Evolutionary conservation across 2,113 vertebrate genomes (phyloP).

Genomic region (Oreochromis spilurus): DNA sequence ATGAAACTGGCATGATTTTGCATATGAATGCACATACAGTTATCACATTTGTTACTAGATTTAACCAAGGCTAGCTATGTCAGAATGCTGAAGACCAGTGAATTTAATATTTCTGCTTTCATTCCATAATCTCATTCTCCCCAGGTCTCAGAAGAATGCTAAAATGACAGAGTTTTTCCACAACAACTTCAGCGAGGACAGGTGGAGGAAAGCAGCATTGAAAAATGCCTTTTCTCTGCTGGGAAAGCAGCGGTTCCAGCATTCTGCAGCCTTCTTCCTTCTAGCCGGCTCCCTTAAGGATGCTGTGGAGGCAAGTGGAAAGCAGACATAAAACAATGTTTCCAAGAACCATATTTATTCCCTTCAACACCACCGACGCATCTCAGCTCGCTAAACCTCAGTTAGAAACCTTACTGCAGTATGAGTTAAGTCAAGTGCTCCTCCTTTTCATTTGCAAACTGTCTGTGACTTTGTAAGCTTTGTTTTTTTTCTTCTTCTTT

Average conservation of each 20-base stretch:
- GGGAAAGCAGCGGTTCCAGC: slow-evolving; percentile 96
- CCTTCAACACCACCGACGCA: not conserved
- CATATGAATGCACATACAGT: not conserved
- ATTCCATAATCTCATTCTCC: not conserved
- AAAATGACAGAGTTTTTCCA: slow-evolving; percentile 98
- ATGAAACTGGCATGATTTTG: not conserved
- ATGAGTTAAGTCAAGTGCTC: not conserved
- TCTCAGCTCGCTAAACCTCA: not conserved
- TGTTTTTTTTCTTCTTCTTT: accelerated
- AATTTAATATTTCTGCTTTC: not conserved
- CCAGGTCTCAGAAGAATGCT: slow-evolving; percentile 85
- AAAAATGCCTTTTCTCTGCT: slow-evolving; percentile 97
- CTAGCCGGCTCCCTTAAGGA: slow-evolving; percentile 93
- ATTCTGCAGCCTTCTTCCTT: slow-evolving; percentile 95
- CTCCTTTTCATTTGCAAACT: not conserved
- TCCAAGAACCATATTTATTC: slow-evolving; percentile 15
- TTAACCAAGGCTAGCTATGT: not conserved
- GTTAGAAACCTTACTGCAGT: not conserved
- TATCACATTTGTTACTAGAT: not conserved
- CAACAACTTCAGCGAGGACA: slow-evolving; percentile 92
- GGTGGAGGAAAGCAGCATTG: slow-evolving; percentile 94
- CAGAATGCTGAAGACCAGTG: not conserved
- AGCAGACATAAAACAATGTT: slow-evolving; percentile 9
- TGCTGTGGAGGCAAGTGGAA: slow-evolving; percentile 88
- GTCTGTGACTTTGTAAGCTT: not conserved